Percentiles rank a stretch among this genome's conserved stretches.
These are phyloP conservation scores for Pygocentrus nattereri DNA, from an alignment of 2,797 vertebrate species.

Conservation along the genomic window DNA sequence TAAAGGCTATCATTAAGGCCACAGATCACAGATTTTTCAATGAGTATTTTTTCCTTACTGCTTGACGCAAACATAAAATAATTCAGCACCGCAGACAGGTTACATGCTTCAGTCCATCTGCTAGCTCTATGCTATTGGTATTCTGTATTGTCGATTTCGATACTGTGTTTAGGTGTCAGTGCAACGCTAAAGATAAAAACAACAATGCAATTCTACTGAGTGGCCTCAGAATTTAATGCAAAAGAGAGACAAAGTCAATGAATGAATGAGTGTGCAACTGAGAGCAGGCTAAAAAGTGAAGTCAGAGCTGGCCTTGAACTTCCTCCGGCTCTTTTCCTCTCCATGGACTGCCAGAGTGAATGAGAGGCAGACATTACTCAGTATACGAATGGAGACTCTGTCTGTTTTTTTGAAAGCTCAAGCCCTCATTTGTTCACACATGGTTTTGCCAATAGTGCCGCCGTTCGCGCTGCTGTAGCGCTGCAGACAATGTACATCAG, in stretches of 20 bases:
- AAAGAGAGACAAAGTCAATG: neutral
- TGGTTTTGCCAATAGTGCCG: constrained; percentile 65
- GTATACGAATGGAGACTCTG: constrained; percentile 81
- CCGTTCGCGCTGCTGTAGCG: constrained; percentile 54
- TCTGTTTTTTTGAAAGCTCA: constrained; percentile 79
- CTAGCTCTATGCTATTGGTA: too few species aligned
- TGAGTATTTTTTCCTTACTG: too few species aligned
- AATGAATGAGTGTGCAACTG: neutral
- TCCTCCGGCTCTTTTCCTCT: constrained; percentile 79
- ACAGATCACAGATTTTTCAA: too few species aligned
- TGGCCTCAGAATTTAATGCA: neutral
- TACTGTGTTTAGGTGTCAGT: too few species aligned
- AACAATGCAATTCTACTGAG: neutral
- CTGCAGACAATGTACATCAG: constrained; percentile 64
- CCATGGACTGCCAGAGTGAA: constrained; percentile 79
- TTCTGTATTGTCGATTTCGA: too few species aligned
- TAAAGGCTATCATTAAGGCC: too few species aligned
- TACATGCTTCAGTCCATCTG: too few species aligned
- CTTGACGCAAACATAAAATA: too few species aligned
- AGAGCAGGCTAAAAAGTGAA: neutral
- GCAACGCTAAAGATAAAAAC: neutral
- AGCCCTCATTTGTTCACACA: constrained; percentile 81
- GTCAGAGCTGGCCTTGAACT: constrained; percentile 54
- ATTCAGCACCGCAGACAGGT: too few species aligned
- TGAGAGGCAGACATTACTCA: constrained; percentile 89